Evolutionary conservation across 1,140 invertebrate genomes (phyloP).

Genomic region (Drosophila sp.): DNA sequence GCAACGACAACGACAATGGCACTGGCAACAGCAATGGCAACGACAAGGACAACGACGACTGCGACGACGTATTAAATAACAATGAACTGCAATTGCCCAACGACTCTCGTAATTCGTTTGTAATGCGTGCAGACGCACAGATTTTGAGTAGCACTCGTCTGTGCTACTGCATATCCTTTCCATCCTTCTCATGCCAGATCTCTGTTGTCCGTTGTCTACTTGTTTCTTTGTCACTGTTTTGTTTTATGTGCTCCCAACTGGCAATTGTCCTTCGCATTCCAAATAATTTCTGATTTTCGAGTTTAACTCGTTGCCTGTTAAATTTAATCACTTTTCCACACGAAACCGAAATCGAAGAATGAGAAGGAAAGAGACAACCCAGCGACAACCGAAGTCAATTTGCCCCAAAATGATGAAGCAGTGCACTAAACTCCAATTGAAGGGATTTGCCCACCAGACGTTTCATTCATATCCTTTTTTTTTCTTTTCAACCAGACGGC

Average conservation of each 20-base stretch:
- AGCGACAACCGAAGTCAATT: constrained; percentile 20
- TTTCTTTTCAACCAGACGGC: no score
- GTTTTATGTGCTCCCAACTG: constrained; percentile 56
- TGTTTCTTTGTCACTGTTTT: constrained; percentile 52
- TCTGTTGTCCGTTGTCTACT: constrained; percentile 11
- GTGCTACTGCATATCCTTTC: not conserved
- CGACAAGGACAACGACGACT: constrained; percentile 36
- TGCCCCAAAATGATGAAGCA: not conserved
- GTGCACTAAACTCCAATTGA: constrained; percentile 3
- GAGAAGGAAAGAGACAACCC: not conserved
- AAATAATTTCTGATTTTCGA: constrained; percentile 72
- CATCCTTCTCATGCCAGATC: constrained; percentile 20
- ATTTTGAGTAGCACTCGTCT: constrained; percentile 67
- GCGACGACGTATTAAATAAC: constrained; percentile 77
- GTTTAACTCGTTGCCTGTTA: constrained; percentile 65
- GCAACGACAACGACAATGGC: constrained; percentile 24
- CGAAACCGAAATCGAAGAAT: constrained; percentile 29
- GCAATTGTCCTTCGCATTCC: constrained; percentile 54
- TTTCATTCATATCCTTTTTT: not conserved
- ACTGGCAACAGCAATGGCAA: constrained; percentile 20
- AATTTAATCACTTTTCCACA: constrained; percentile 67
- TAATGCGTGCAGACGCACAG: constrained; percentile 81
- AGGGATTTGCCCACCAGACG: not conserved
- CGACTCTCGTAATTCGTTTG: constrained; percentile 78
- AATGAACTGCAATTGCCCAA: constrained; percentile 81